Percentiles rank a stretch among this genome's conserved stretches.
These are phyloP conservation scores for Tryphoninae sp. DNA, from an alignment of 2,888 invertebrate species.

Conservation along the genomic window DNA sequence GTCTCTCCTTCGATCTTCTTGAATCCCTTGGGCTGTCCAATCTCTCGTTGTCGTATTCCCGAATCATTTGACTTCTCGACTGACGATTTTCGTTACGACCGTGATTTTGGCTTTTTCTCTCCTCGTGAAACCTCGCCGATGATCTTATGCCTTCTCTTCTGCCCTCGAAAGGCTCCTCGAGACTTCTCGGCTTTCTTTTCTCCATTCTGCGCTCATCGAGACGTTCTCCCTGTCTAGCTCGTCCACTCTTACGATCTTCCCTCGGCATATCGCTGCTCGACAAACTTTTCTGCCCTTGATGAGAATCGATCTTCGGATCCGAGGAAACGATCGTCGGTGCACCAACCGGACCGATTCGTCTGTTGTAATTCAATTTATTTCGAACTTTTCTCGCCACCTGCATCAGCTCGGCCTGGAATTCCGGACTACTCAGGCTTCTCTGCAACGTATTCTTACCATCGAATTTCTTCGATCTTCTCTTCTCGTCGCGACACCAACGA, in stretches of 20 bases:
- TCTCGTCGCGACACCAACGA: slow-evolving; percentile 64
- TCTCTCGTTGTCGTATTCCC: slow-evolving; percentile 65
- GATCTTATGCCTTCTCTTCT: slow-evolving; percentile 62
- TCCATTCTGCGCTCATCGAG: slow-evolving; percentile 47
- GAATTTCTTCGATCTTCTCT: slow-evolving; percentile 72
- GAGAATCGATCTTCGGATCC: slow-evolving; percentile 61
- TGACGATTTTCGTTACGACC: slow-evolving; percentile 64
- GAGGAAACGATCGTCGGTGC: slow-evolving; percentile 61
- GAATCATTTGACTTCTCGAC: slow-evolving; percentile 61
- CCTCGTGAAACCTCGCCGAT: slow-evolving; percentile 65
- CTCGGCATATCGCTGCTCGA: slow-evolving; percentile 36
- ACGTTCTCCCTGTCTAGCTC: slow-evolving; percentile 39
- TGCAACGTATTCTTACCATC: slow-evolving; percentile 80
- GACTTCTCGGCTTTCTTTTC: slow-evolving; percentile 65
- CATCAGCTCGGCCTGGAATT: slow-evolving; percentile 83
- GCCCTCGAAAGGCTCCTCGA: slow-evolving; percentile 65
- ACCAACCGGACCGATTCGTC: slow-evolving; percentile 68
- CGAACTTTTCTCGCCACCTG: slow-evolving; percentile 75
- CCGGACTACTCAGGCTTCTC: slow-evolving; percentile 81
- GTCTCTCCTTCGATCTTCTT: slow-evolving; percentile 58
- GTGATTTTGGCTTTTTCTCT: slow-evolving; percentile 64
- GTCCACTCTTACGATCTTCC: slow-evolving; percentile 50
- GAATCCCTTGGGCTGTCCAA: slow-evolving; percentile 51
- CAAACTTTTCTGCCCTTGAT: slow-evolving; percentile 43
- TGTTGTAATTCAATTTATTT: slow-evolving; percentile 71